A percentile compares a stretch with the other conserved stretches of the same genome.
These are phyloP conservation scores for Mythimna vitellina DNA, from an alignment of 2,888 invertebrate genomes.

Conservation along the genomic window DNA sequence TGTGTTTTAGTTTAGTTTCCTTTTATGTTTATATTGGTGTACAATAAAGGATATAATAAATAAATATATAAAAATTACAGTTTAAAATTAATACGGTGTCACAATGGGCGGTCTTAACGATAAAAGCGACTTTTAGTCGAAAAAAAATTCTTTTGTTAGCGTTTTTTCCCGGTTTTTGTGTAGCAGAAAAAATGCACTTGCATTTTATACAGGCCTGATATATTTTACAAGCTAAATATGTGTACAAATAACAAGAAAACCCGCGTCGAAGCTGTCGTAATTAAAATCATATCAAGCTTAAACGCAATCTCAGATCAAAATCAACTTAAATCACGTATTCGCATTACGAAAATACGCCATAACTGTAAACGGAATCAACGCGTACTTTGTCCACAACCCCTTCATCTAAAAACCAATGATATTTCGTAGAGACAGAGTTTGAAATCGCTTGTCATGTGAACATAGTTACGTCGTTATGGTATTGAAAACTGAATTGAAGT, in stretches of 20 bases:
- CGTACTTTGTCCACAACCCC: background rate
- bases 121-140: too few relatives aligned
- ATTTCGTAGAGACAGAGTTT: background rate
- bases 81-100: too few relatives aligned
- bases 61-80: too few relatives aligned
- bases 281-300: slow-evolving; percentile 41
- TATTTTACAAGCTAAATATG: background rate
- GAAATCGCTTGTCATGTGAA: slow-evolving; percentile 2
- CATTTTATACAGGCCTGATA: background rate
- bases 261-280: background rate
- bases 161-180: too few relatives aligned
- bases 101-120: too few relatives aligned
- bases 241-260: slow-evolving; percentile 6
- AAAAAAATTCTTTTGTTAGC: too few relatives aligned
- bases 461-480: slow-evolving; percentile 19
- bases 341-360: slow-evolving; percentile 35
- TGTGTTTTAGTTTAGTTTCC: too few relatives aligned
- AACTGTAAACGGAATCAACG: slow-evolving; percentile 3
- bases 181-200: too few relatives aligned
- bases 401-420: background rate
- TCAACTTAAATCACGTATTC: slow-evolving; percentile 29
- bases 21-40: too few relatives aligned
- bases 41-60: too few relatives aligned
- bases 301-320: slow-evolving; percentile 41
- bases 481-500: slow-evolving; percentile 18